Evolutionary conservation across 1,140 invertebrate genomes (phyloP), one percentile per base, ranked within the genome.

Genomic region (Bradynema listronoti): DNA sequence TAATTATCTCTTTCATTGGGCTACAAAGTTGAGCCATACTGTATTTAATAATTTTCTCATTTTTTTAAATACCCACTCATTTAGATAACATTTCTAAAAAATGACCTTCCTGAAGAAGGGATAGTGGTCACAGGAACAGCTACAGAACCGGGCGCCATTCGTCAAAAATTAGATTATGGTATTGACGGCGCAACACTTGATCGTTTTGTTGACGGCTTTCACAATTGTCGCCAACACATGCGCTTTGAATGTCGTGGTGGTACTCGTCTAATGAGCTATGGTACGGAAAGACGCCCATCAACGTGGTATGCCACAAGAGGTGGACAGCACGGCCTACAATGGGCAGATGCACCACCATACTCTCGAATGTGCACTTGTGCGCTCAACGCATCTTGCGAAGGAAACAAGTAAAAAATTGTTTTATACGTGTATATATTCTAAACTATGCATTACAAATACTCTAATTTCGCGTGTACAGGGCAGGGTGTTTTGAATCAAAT

Each of bases 281-380:
- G 65, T 5, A 57, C 65, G 27, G 73, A 75, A 33, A 42, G 73
- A 65, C 53, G 72, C 7, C 73, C 73, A 14, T 76, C 72, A 1
- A 67, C 62, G 11, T 75, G 73, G 73, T 75, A 75, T 60, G 63
- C 73, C n/a, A 76, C 75, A 2, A 55, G 73, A 33, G 66, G 63
- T 61, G 73, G 69, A n/a, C 77, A 75, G 54, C 73, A 75, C 46
- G 73, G 73, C 7, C 51, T 73, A 32, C 73, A 75, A 57, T 75
- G 73, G 73, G 73, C 63, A 25, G 65, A 72, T 61, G 76, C 73
- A 16, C 73, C 73, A 6, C 73, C 73, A 6, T 75, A 66, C 46
- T 72, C 67, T 1, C 43, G 73, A 52, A 69, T 75, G 73, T 75
- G 73, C 51, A 54, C 64, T n/a, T 75, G 73, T 63, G 73, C 76